Evolutionary conservation across 2,113 vertebrate genomes (phyloP).

Genomic region (Catharus bicknelli): DNA sequence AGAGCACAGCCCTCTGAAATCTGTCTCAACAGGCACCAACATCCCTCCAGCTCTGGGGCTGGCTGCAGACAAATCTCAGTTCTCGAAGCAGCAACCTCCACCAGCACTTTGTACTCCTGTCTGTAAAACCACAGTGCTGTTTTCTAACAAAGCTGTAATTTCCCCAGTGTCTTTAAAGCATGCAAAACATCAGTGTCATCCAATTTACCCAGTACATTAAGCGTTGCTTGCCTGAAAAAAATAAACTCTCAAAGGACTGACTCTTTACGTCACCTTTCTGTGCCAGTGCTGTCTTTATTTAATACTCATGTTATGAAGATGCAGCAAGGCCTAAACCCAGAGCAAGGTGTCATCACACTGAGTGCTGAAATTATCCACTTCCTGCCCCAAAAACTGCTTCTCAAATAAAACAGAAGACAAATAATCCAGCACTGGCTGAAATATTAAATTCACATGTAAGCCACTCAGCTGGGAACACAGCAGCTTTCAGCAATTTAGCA

Average conservation of each 20-base stretch:
- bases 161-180: constrained; percentile 23
- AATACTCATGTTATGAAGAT: neutral
- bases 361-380: neutral
- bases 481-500: constrained; percentile 9
- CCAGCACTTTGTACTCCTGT: neutral
- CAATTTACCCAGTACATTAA: constrained; percentile 43
- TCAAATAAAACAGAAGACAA: neutral
- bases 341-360: neutral
- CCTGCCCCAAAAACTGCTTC: neutral
- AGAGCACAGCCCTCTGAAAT: neutral
- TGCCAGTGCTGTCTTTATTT: neutral
- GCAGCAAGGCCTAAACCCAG: neutral
- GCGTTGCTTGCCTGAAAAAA: neutral
- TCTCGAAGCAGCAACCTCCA: neutral
- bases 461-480: neutral
- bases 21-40: neutral
- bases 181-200: constrained; percentile 41
- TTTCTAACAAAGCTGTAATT: constrained; percentile 41
- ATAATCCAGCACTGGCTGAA: neutral
- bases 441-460: neutral
- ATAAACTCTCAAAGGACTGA: neutral
- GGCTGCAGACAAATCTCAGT: neutral
- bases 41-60: neutral
- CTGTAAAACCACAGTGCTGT: neutral
- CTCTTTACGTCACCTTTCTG: constrained; percentile 8